phyloP scores from a whole-genome alignment of 2,797 vertebrate species.

The Sebastes itinus region DNA sequence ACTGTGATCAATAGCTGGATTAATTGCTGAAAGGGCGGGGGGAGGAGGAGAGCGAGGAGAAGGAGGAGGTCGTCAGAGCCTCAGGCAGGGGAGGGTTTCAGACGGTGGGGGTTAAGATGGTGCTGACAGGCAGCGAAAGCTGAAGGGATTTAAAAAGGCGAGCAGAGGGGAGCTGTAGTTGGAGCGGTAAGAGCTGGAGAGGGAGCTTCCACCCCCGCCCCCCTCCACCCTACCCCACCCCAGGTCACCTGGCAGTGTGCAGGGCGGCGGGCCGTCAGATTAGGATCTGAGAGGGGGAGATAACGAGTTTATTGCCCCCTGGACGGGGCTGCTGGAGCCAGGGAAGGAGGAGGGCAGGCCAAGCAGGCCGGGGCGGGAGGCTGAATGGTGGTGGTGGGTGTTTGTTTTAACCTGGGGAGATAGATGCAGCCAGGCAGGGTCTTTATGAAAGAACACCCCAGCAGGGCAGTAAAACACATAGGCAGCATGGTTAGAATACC shows the following conservation, averaged over 20 bases:
- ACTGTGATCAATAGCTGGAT: conserved; percentile 85
- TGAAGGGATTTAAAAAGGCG: conserved; percentile 80
- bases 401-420: conserved; percentile 93
- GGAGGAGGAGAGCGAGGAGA: conserved; percentile 34
- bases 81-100: conserved; percentile 76
- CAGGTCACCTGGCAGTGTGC: conserved; percentile 92
- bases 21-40: conserved; percentile 78
- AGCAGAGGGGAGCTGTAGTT: conserved; percentile 64
- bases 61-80: conserved; percentile 65
- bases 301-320: conserved; percentile 94
- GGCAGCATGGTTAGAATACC: conserved; percentile 81
- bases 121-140: conserved; percentile 82
- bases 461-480: conserved; percentile 74
- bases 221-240: conserved; percentile 78
- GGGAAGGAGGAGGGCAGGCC: conserved; percentile 74
- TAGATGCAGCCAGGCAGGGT: conserved; percentile 72
- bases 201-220: conserved; percentile 62
- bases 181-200: conserved; percentile 60
- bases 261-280: conserved; percentile 93
- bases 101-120: conserved; percentile 78
- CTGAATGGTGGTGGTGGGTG: conserved; percentile 79
- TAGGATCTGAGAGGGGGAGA: conserved; percentile 95
- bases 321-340: conserved; percentile 83
- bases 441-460: conserved; percentile 64
- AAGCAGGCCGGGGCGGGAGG: conserved; percentile 73